Base-by-base conservation (phyloP, 2,797 vertebrate genomes). In the Threskiornis aethiopicus region DNA sequence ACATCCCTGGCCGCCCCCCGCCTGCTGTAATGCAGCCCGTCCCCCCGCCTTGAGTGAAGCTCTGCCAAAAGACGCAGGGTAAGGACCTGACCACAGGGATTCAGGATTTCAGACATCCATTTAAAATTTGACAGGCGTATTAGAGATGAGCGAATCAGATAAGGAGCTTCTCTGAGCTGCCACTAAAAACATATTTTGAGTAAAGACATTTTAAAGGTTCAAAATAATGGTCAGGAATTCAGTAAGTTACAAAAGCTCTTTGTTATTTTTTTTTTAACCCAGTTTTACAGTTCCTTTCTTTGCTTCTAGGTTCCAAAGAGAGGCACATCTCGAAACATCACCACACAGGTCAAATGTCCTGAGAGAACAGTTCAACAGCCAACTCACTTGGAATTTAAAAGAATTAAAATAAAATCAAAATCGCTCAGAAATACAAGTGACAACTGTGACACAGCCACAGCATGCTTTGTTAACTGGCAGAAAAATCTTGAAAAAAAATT, bases 81-180 rank as follows among this genome's bases (percentile, higher is more conserved):
- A n/a, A 37, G 11, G 44, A 54, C 37, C 11, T 65, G 2, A 55
- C 33, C 62, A 14, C 4, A 17, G 41, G 51, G 29, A 52, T 8
- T 16, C 19, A 29, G 19, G 39, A 54, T 37, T 22, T 70, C 57
- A 59, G 67, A 24, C n/a, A 13, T 16, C 51, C 22, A 35, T 57
- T 73, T 55, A 46, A 62, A 67, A 49, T 18, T 13, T 25, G 29
- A 20, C 37, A 42, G 28, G 20, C 0, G 0, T 16, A 11, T 17
- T 42, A 22, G 31, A 64, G 47, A 26, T 4, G 18, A n/a, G 59
- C 4, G 0, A n/a, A 22, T 42, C 2, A 2, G 37, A 11, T 24
- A 42, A 65, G 59, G 76, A 65, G 19, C 33, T 44, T 44, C 76
- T 54, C 76, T 24, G 25, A 65, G 76, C 49, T n/a, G 39, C 20